Evolutionary conservation across 2,888 invertebrate genomes (phyloP), one percentile per base, ranked within the genome.

Genomic region (Eupithecia dodoneata): DNA sequence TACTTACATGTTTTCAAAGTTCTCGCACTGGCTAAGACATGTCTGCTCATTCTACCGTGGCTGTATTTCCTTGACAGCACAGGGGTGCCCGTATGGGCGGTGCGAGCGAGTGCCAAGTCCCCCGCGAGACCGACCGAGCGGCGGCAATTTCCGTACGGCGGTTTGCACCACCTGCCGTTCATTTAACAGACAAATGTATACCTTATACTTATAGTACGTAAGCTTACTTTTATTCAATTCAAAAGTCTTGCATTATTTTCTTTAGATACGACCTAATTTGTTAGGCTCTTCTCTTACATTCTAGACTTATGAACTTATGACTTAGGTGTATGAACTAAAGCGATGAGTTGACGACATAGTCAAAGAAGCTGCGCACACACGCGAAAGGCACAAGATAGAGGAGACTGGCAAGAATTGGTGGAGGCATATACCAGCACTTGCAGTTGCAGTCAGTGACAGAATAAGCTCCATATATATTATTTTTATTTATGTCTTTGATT

Each of bases 91-190:
- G 79, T 76, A 83, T 82, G 85, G 86, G 87, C 84, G 87, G 84
- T 79, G 83, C 84, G 85, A 81, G 84, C 84, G 85, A 81, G 84
- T 82, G 85, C 87, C 88, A 88, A 89, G 87, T 88, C 87, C 81
- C 85, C 84, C 79, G 75, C 81, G 81, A 84, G 83, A 83, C 85
- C 85, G 85, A 86, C 88, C 88, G 89, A 47, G 45, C 18, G 47
- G 87, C 87, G 87, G 89, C 89, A 92, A 92, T 92, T 90, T 92
- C 92, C 92, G 91, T 81, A 89, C 87, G 88, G 87, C 63, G 74
- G 89, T 92, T 90, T 90, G 83, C 88, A 83, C 85, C 91, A 92
- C 91, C 92, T 90, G 92, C 83, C 87, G 87, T 85, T 83, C 86
- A 86, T 85, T 87, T 87, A 87, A 87, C 86, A 84, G 85, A 85